Base-by-base conservation (phyloP, 2,113 vertebrate species). In the Brachirus orientalis region DNA sequence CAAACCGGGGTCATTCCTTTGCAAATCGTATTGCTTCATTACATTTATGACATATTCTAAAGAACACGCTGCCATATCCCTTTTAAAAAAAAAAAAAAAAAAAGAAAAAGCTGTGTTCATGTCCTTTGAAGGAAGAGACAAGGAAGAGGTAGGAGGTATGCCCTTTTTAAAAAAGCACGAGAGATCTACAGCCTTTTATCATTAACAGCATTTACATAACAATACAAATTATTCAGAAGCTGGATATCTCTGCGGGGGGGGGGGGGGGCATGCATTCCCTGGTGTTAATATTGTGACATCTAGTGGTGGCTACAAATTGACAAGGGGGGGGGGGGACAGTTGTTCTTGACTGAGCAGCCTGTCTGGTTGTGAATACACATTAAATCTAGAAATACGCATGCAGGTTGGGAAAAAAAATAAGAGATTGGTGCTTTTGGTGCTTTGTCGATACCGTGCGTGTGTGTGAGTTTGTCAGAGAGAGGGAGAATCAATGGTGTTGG, bases 221-320 rank as follows among this genome's bases (percentile, higher is more conserved):
- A 80, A 60, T 43, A 64, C 36, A 56, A 74, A 70, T 78, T 66
- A 82, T 72, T 84, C 69, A 82, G 54, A 44, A 38, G 43, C 45
- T 66, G 36, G 44, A 35, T 58, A 33, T 45, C 66, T 54, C 53
- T 68, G 56, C 48, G 22, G 57, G 16, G 11, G 40, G 12, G 40
- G 47, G 38, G 17, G 28, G 37, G 11, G n/a, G n/a, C n/a, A n/a
- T n/a, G 19, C 38, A 51, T n/a, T 63, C 47, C 75, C 73, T 58
- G 50, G 71, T 88, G 83, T 86, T 85, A 80, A 79, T 75, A 88
- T 73, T 87, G 76, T 89, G 88, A 90, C 88, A 87, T 78, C 86
- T 90, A 86, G 88, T 89, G 84, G 87, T 69, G 74, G 66, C 54
- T 58, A 43, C 8, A 43, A 43, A 43, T 5, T 4, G 75, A 77